A percentile compares a stretch with the other conserved stretches of the same genome.
phyloP scores from a whole-genome alignment of 1,140 invertebrate genomes.

The Telenomus remus region DNA sequence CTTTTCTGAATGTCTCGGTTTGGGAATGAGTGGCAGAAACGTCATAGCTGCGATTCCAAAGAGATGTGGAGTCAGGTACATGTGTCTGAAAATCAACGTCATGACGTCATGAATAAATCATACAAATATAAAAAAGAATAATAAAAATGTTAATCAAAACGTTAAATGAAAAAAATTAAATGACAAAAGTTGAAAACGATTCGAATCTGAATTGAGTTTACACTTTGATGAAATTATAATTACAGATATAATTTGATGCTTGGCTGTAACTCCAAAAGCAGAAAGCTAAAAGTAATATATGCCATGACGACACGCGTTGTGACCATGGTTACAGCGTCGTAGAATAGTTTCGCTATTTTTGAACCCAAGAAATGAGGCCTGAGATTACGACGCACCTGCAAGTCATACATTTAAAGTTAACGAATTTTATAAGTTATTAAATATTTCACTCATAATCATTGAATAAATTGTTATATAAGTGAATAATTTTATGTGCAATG shows the following conservation, averaged over 20 bases:
- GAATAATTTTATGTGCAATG: neutral
- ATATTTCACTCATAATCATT: too few species aligned
- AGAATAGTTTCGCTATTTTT: conserved; percentile 80
- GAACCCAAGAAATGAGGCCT: conserved; percentile 85
- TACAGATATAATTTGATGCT: conserved; percentile 81
- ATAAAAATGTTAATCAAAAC: too few species aligned
- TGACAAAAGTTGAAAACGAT: too few species aligned
- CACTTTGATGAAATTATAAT: conserved; percentile 64
- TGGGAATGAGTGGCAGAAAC: conserved; percentile 10
- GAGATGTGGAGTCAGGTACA: conserved; percentile 33
- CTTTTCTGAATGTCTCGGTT: neutral
- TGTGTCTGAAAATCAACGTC: conserved; percentile 10
- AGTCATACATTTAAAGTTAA: conserved; percentile 28
- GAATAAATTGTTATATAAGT: too few species aligned
- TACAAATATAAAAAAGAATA: neutral
- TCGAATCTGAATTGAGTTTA: too few species aligned
- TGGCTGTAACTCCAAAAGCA: conserved; percentile 87
- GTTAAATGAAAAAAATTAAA: neutral
- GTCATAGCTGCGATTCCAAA: conserved; percentile 20
- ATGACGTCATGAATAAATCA: neutral
- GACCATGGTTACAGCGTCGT: conserved; percentile 86
- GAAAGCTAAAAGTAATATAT: conserved; percentile 92
- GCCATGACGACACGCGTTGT: conserved; percentile 88
- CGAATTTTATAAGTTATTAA: too few species aligned
- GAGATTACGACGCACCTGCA: conserved; percentile 81